Percentiles rank a stretch among this genome's conserved stretches.
Evolutionary conservation across 2,113 vertebrate genomes (phyloP).

Genomic region (Lipophrys pholis): DNA sequence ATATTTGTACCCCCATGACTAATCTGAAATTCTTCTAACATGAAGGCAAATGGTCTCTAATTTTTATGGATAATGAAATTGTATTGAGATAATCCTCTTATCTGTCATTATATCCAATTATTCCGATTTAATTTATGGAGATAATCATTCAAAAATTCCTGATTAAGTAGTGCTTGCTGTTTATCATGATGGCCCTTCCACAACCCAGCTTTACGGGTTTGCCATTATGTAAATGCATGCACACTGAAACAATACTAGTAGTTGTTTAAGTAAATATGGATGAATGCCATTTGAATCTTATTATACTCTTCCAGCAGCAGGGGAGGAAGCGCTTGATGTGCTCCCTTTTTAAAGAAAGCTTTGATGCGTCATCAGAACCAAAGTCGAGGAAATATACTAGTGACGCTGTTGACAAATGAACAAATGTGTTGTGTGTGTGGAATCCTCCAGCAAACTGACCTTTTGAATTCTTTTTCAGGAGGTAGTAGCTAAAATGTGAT

Average conservation of each 20-base stretch:
- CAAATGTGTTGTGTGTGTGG: not conserved
- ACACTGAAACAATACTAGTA: not conserved
- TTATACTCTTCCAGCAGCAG: too few species aligned
- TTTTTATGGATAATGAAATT: too few species aligned
- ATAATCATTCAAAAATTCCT: constrained; percentile 11
- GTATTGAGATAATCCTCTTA: not conserved
- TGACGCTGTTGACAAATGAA: not conserved
- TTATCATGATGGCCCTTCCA: not conserved
- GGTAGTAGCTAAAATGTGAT: too few species aligned
- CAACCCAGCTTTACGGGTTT: not conserved
- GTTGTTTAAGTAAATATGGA: not conserved
- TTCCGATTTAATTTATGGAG: not conserved
- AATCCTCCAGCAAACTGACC: constrained; percentile 1
- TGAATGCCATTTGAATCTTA: not conserved
- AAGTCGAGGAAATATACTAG: not conserved
- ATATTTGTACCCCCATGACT: too few species aligned
- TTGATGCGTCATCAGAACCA: not conserved
- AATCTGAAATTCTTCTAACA: too few species aligned
- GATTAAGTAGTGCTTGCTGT: not conserved
- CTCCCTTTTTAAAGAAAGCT: not conserved
- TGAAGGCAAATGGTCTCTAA: too few species aligned
- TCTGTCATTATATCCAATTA: not conserved
- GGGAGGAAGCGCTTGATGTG: not conserved
- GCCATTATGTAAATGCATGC: not conserved
- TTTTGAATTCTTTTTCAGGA: not conserved